Conservation (phyloP, 2,888 invertebrate species). For the Laspeyria flexula region DNA sequence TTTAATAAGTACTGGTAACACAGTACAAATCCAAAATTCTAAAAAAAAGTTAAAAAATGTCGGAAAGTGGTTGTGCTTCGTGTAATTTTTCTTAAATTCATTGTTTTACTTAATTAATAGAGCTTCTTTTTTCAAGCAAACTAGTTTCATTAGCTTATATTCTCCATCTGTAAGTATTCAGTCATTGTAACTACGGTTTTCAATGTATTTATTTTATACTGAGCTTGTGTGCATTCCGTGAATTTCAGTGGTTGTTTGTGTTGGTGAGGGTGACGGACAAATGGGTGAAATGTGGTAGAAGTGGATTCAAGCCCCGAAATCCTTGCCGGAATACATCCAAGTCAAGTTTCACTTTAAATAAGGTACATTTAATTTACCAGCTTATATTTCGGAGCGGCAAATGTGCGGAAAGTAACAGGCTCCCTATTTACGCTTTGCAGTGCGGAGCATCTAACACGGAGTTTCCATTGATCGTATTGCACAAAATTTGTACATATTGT, state of each 20-base stretch:
- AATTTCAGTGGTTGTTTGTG: slow-evolving; percentile 77
- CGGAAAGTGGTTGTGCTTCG: slow-evolving; percentile 71
- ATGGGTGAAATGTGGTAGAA: slow-evolving; percentile 76
- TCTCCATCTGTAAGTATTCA: slow-evolving; percentile 42
- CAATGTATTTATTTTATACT: slow-evolving; percentile 37
- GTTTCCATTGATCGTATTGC: slow-evolving; percentile 56
- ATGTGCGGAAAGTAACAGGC: slow-evolving; percentile 66
- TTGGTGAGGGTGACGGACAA: slow-evolving; percentile 75
- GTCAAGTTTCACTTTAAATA: slow-evolving; percentile 46
- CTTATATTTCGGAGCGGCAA: slow-evolving; percentile 25
- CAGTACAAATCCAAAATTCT: slow-evolving; percentile 1
- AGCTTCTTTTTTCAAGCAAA: slow-evolving; percentile 36
- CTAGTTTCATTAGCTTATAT: slow-evolving; percentile 39
- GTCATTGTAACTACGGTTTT: slow-evolving; percentile 11
- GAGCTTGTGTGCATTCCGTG: slow-evolving; percentile 64
- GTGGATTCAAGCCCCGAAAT: slow-evolving; percentile 58
- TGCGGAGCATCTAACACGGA: slow-evolving; percentile 63
- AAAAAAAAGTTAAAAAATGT: slow-evolving; percentile 66
- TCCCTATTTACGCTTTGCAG: slow-evolving; percentile 75
- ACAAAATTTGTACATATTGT: slow-evolving; percentile 54
- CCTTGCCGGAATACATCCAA: slow-evolving; percentile 44
- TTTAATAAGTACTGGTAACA: slow-evolving; percentile 13
- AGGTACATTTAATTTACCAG: slow-evolving; percentile 55
- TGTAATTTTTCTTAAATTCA: slow-evolving; percentile 57
- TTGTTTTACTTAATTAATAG: slow-evolving; percentile 33